phyloP scores from a whole-genome alignment of 2,797 vertebrate genomes.

The Chaetodon trifasciatus region DNA sequence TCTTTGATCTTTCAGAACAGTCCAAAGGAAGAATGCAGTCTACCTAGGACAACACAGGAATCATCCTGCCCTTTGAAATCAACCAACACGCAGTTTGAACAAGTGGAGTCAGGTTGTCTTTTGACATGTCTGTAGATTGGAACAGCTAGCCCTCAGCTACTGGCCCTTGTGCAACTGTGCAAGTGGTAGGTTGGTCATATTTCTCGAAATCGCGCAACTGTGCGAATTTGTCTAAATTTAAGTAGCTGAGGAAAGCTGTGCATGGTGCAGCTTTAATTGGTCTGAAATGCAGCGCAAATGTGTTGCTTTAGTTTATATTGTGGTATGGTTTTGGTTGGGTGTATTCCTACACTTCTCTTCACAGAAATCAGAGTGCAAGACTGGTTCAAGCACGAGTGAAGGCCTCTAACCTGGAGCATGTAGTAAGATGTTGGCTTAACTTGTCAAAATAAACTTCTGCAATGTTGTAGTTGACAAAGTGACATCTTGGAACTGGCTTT shows the following conservation, averaged over 20 bases:
- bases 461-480: conserved; percentile 73
- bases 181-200: conserved; percentile 59
- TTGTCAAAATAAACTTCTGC: conserved; percentile 65
- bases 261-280: conserved; percentile 81
- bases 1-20: conserved; percentile 85
- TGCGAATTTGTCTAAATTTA: conserved; percentile 54
- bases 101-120: conserved; percentile 69
- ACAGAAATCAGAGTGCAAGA: conserved; percentile 81
- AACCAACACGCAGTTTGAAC: conserved; percentile 70
- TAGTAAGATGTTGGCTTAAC: conserved; percentile 83
- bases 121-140: conserved; percentile 13
- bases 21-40: conserved; percentile 79
- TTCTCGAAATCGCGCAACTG: conserved; percentile 75
- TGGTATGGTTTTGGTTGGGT: conserved; percentile 69
- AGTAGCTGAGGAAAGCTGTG: conserved; percentile 78
- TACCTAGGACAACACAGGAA: conserved; percentile 77
- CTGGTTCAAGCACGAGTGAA: conserved; percentile 74
- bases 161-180: conserved; percentile 84
- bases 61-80: conserved; percentile 72
- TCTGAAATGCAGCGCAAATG: conserved; percentile 76
- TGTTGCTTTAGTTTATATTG: conserved; percentile 65
- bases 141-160: conserved; percentile 71
- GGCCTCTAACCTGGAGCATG: conserved; percentile 78
- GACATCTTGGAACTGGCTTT: conserved; percentile 82
- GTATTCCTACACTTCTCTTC: conserved; percentile 83